Percentiles rank a stretch among this genome's conserved stretches.
Conservation (phyloP, 2,113 vertebrate species). For the Ceyx melanurus region DNA sequence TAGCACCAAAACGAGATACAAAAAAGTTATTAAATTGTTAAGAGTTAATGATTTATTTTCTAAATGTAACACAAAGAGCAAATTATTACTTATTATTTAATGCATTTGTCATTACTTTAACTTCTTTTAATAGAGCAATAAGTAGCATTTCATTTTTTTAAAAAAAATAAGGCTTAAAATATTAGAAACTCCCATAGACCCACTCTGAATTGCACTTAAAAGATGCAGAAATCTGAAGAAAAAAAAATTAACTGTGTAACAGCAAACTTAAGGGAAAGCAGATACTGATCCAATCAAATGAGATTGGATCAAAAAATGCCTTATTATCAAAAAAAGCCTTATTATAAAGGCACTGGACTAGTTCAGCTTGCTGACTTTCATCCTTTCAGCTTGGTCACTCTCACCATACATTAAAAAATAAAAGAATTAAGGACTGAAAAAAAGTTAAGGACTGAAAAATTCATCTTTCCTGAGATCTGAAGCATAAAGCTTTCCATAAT, state of each 20-base stretch:
- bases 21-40: not conserved
- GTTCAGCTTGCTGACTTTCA: not conserved
- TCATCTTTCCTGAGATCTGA: not conserved
- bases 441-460: not conserved
- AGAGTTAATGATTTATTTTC: not conserved
- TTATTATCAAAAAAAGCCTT: not conserved
- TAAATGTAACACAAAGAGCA: not conserved
- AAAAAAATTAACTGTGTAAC: not conserved
- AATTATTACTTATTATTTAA: not conserved
- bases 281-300: not conserved
- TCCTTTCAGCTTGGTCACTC: not conserved
- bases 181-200: not conserved
- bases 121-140: not conserved
- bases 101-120: not conserved
- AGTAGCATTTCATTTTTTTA: not conserved
- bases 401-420: not conserved
- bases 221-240: not conserved
- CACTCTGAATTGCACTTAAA: not conserved
- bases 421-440: not conserved
- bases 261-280: not conserved
- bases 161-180: not conserved
- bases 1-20: not conserved
- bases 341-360: not conserved
- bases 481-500: not conserved
- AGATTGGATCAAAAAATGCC: not conserved